Evolutionary conservation across 2,888 invertebrate genomes (phyloP).

Genomic region (Agrotis ipsilon): DNA sequence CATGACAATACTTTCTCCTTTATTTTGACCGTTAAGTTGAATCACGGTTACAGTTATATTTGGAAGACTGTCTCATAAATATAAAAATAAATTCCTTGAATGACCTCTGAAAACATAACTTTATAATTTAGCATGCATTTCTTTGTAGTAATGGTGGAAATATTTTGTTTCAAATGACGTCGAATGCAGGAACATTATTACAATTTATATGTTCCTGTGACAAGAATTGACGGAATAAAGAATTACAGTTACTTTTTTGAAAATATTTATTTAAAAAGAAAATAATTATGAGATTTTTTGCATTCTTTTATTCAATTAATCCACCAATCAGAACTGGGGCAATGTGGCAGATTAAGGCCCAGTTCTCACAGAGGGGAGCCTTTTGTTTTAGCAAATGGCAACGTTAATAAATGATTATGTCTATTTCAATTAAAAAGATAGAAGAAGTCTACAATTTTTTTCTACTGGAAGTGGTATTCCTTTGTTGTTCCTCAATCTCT

Average conservation of each 20-base stretch:
- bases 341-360: too few relatives aligned
- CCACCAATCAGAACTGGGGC: not conserved
- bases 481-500: too few relatives aligned
- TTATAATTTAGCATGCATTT: constrained; percentile 38
- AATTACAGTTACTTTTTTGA: not conserved
- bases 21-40: constrained; percentile 24
- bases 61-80: constrained; percentile 43
- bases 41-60: constrained; percentile 41
- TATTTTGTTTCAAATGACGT: constrained; percentile 24
- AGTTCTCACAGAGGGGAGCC: too few relatives aligned
- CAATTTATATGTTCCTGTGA: constrained; percentile 32
- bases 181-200: constrained; percentile 6
- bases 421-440: too few relatives aligned
- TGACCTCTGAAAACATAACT: constrained; percentile 13
- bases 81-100: constrained; percentile 31
- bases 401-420: too few relatives aligned
- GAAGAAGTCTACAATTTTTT: too few relatives aligned
- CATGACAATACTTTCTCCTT: constrained; percentile 34
- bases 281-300: too few relatives aligned
- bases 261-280: too few relatives aligned
- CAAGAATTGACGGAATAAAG: constrained; percentile 6
- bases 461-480: too few relatives aligned
- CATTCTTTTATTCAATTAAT: not conserved
- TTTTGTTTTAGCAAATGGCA: too few relatives aligned
- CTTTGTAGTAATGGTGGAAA: constrained; percentile 9